phyloP scores from a whole-genome alignment of 2,888 invertebrate species.

The Zootermopsis nevadensis region DNA sequence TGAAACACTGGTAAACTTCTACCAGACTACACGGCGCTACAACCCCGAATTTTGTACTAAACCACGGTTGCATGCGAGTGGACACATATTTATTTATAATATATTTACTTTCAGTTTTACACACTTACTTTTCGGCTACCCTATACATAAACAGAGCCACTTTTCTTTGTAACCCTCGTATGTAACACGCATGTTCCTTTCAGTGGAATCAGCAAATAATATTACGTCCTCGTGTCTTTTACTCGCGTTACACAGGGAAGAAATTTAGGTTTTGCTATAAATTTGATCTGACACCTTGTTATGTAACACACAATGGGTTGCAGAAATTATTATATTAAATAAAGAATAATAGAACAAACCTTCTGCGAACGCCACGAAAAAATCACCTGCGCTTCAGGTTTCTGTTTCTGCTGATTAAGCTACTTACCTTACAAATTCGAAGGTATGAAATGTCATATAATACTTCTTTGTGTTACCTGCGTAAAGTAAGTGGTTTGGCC shows the following conservation, averaged over 20 bases:
- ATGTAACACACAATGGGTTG: constrained; percentile 2
- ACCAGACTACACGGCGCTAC: too few species aligned
- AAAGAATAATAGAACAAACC: neutral
- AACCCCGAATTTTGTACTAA: too few species aligned
- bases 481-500: neutral
- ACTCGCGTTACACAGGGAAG: neutral
- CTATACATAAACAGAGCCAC: too few species aligned
- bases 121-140: neutral
- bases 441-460: constrained; percentile 1
- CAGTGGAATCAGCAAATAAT: too few species aligned
- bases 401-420: neutral
- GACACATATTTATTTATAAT: too few species aligned
- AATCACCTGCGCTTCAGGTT: neutral
- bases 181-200: too few species aligned
- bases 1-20: too few species aligned
- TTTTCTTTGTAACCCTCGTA: too few species aligned
- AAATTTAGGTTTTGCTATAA: constrained; percentile 29
- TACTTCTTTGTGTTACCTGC: neutral
- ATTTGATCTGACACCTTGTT: constrained; percentile 26
- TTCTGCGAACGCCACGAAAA: constrained; percentile 7
- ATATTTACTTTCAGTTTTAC: too few species aligned
- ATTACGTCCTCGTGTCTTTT: neutral
- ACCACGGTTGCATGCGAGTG: too few species aligned
- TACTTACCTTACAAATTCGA: neutral
- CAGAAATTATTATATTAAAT: neutral